A percentile compares a stretch with the other conserved stretches of the same genome.
Conservation (phyloP, 2,888 invertebrate genomes). For the Drosophila nr. perissopoda region DNA sequence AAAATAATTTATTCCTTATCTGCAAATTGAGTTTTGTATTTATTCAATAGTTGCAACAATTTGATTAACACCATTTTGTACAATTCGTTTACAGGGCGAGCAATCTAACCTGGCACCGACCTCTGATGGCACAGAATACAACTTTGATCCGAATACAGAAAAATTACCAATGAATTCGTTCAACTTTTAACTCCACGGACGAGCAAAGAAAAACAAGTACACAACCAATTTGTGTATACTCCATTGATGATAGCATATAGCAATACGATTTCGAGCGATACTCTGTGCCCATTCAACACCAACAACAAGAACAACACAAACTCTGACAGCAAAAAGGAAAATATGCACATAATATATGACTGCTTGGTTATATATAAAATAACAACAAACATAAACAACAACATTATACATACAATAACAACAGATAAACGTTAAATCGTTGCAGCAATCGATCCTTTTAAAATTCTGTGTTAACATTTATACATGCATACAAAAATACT, state of each 20-base stretch:
- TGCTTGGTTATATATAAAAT: constrained; percentile 47
- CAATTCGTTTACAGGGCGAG: constrained; percentile 70
- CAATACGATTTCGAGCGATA: constrained; percentile 61
- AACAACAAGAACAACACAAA: constrained; percentile 14
- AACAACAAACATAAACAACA: constrained; percentile 32
- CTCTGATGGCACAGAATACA: constrained; percentile 91
- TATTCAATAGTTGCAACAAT: neutral
- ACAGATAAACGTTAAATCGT: constrained; percentile 23
- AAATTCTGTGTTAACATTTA: constrained; percentile 52
- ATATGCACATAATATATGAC: constrained; percentile 56
- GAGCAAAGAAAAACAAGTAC: constrained; percentile 28
- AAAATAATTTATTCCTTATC: too few species aligned
- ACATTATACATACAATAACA: constrained; percentile 1
- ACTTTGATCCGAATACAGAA: constrained; percentile 92
- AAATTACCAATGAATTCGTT: constrained; percentile 83
- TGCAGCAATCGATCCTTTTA: constrained; percentile 47
- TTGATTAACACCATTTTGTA: neutral
- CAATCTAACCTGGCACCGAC: constrained; percentile 88
- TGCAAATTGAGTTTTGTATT: neutral
- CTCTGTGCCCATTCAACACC: constrained; percentile 55
- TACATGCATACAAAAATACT: constrained; percentile 39
- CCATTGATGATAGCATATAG: constrained; percentile 50
- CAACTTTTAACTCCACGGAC: constrained; percentile 77
- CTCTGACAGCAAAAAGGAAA: constrained; percentile 28
- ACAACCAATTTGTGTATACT: constrained; percentile 37